A percentile compares a stretch with the other conserved stretches of the same genome.
Evolutionary conservation across 2,113 vertebrate species (phyloP).

Genomic region (Sigmodon hispidus): DNA sequence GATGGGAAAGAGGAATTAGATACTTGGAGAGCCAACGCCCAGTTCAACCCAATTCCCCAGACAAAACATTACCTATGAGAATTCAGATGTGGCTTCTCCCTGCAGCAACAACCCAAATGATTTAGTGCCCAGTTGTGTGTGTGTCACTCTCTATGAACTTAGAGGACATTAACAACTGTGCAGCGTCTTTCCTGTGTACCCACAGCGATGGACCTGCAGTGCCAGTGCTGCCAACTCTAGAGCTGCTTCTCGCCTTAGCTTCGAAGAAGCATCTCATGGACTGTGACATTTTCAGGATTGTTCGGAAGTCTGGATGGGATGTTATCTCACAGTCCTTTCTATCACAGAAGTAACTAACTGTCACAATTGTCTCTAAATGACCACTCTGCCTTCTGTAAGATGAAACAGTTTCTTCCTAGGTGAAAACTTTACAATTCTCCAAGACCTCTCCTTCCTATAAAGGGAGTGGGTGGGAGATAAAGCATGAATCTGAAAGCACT

Average conservation of each 20-base stretch:
- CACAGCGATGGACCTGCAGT: background rate
- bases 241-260: constrained; percentile 14
- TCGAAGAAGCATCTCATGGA: constrained; percentile 18
- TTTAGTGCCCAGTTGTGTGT: constrained; percentile 8
- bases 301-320: background rate
- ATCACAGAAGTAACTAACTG: background rate
- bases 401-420: background rate
- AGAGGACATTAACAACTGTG: background rate
- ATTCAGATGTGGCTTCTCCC: constrained; percentile 34
- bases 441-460: background rate
- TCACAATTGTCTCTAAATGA: background rate
- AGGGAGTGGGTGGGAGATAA: background rate
- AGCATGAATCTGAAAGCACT: background rate
- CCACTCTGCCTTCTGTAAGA: background rate
- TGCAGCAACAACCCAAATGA: background rate
- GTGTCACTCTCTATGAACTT: background rate
- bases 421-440: background rate
- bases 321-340: background rate
- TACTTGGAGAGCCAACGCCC: constrained; percentile 28
- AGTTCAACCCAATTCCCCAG: constrained; percentile 62
- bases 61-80: constrained; percentile 59
- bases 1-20: background rate
- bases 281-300: background rate
- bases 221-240: background rate
- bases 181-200: background rate